Conservation (phyloP, 2,888 invertebrate genomes). For the Nomada fucata region DNA sequence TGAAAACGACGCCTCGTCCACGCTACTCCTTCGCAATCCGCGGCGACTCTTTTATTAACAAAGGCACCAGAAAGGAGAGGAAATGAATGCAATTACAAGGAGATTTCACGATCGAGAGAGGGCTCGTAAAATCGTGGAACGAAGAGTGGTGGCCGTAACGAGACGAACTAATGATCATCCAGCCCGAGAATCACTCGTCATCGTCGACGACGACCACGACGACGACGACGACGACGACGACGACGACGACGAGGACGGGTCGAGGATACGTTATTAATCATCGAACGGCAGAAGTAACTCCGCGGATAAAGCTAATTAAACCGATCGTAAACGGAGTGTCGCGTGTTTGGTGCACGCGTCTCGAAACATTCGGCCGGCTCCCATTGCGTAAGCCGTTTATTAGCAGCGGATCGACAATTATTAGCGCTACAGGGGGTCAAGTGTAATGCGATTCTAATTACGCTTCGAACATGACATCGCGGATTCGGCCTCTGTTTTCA, state of each 20-base stretch:
- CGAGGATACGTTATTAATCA: slow-evolving; percentile 26
- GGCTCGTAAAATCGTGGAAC: background rate
- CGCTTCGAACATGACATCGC: slow-evolving; percentile 55
- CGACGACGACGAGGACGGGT: background rate
- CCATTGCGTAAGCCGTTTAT: slow-evolving; percentile 46
- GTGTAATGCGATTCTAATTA: slow-evolving; percentile 68
- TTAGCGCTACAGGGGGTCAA: slow-evolving; percentile 59
- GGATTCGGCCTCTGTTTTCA: slow-evolving; percentile 36
- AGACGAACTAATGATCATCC: slow-evolving; percentile 38
- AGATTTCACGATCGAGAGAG: background rate
- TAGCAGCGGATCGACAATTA: slow-evolving; percentile 57
- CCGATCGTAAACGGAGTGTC: slow-evolving; percentile 20
- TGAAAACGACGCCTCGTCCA: background rate
- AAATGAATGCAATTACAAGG: background rate
- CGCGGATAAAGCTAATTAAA: slow-evolving; percentile 37
- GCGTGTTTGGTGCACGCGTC: background rate
- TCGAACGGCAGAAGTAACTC: slow-evolving; percentile 1
- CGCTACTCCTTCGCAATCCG: background rate
- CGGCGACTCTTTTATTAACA: too few species aligned
- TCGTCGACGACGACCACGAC: slow-evolving; percentile 5
- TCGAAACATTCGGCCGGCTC: slow-evolving; percentile 37
- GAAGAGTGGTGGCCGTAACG: background rate
- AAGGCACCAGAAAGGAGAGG: background rate
- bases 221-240: slow-evolving; percentile 3
- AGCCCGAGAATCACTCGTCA: slow-evolving; percentile 18